These are phyloP conservation scores for Acanthococcus lagerstroemiae DNA, from an alignment of 2,888 invertebrate species.

Conservation along the genomic window DNA sequence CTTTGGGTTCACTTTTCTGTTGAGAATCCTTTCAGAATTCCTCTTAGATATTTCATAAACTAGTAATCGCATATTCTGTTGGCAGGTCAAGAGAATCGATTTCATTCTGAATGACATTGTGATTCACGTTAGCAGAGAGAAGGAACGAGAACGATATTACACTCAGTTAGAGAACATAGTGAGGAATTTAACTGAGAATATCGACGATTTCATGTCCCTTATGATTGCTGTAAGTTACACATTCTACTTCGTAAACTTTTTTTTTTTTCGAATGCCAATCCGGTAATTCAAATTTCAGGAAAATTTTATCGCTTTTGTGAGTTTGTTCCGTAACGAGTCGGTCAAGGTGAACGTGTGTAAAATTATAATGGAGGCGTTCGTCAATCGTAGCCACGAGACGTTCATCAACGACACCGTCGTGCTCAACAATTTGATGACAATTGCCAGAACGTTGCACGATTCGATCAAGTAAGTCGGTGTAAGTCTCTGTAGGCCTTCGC, in stretches of 20 bases:
- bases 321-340: slow-evolving; percentile 76
- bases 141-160: slow-evolving; percentile 69
- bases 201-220: slow-evolving; percentile 11
- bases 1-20: no score
- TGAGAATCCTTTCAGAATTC: neutral
- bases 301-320: slow-evolving; percentile 79
- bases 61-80: neutral
- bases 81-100: slow-evolving; percentile 55
- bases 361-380: slow-evolving; percentile 52
- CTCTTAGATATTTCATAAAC: neutral
- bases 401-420: slow-evolving; percentile 69
- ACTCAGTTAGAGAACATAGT: slow-evolving; percentile 61
- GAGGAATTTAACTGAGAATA: slow-evolving; percentile 11
- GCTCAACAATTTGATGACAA: slow-evolving; percentile 75
- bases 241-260: neutral
- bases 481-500: neutral
- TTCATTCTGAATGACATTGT: slow-evolving; percentile 75
- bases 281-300: slow-evolving; percentile 46
- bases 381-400: slow-evolving; percentile 39
- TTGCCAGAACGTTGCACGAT: slow-evolving; percentile 83
- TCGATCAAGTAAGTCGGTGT: slow-evolving; percentile 75
- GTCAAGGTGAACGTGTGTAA: slow-evolving; percentile 76
- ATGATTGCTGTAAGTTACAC: slow-evolving; percentile 11
- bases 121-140: slow-evolving; percentile 65
- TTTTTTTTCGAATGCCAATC: neutral